Evolutionary conservation across 2,888 invertebrate genomes (phyloP).

Genomic region (Mimumesa dahlbomi): DNA sequence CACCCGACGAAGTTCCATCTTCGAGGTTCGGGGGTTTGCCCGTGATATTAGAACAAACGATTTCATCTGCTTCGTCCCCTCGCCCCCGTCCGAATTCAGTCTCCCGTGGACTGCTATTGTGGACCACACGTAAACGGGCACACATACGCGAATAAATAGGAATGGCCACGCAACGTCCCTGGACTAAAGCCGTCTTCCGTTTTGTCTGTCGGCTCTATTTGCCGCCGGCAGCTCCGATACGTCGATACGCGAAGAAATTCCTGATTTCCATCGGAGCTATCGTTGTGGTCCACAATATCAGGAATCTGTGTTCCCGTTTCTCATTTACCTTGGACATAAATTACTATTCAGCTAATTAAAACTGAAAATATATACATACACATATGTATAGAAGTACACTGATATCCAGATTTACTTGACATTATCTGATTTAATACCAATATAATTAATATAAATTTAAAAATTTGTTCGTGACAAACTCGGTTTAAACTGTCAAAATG

Average conservation of each 20-base stretch:
- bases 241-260: not conserved
- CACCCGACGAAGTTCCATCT: slow-evolving; percentile 56
- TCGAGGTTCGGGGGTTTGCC: slow-evolving; percentile 50
- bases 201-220: slow-evolving; percentile 15
- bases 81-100: slow-evolving; percentile 19
- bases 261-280: not conserved
- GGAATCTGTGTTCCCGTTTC: no score
- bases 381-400: no score
- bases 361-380: no score
- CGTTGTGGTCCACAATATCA: no score
- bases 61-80: slow-evolving; percentile 52
- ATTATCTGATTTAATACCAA: no score
- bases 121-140: slow-evolving; percentile 6
- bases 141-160: slow-evolving; percentile 9
- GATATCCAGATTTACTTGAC: no score
- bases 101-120: slow-evolving; percentile 4
- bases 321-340: no score
- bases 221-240: not conserved
- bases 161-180: not conserved
- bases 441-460: no score
- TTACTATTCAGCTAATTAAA: no score
- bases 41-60: slow-evolving; percentile 64
- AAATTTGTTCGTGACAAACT: no score
- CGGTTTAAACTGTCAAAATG: no score
- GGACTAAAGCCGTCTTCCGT: slow-evolving; percentile 3